Evolutionary conservation across 2,797 vertebrate species (phyloP).

Genomic region (Buphagus erythrorhynchus): DNA sequence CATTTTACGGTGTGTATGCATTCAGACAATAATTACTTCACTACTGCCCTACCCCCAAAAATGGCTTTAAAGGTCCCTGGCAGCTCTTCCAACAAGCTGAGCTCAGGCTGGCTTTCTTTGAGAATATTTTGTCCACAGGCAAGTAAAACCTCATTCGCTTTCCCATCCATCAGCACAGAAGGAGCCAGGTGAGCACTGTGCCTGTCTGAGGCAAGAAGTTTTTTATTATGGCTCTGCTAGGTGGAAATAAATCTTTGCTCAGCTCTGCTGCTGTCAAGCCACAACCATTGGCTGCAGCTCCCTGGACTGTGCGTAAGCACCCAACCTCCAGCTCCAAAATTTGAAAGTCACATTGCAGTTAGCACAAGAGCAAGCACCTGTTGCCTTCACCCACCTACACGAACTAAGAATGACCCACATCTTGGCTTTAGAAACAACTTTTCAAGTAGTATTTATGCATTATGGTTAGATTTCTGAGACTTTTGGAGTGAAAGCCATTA

Average conservation of each 20-base stretch:
- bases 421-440: not conserved
- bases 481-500: not conserved
- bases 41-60: not conserved
- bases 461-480: not conserved
- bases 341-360: not conserved
- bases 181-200: not conserved
- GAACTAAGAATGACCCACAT: not conserved
- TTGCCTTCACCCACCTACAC: not conserved
- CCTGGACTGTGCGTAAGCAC: not conserved
- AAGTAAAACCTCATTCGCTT: not conserved
- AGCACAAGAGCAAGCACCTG: accelerated
- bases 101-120: not conserved
- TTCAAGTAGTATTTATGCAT: not conserved
- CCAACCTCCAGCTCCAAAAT: not conserved
- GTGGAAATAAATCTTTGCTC: not conserved
- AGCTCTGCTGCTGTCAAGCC: not conserved
- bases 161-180: not conserved
- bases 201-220: not conserved
- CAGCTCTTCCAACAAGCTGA: not conserved
- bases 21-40: constrained; percentile 29
- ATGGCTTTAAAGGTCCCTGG: not conserved
- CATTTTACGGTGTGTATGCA: not conserved
- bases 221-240: not conserved
- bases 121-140: not conserved
- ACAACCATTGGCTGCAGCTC: not conserved